These are phyloP conservation scores for Pissodes strobi DNA, from an alignment of 1,140 invertebrate species.

Conservation along the genomic window DNA sequence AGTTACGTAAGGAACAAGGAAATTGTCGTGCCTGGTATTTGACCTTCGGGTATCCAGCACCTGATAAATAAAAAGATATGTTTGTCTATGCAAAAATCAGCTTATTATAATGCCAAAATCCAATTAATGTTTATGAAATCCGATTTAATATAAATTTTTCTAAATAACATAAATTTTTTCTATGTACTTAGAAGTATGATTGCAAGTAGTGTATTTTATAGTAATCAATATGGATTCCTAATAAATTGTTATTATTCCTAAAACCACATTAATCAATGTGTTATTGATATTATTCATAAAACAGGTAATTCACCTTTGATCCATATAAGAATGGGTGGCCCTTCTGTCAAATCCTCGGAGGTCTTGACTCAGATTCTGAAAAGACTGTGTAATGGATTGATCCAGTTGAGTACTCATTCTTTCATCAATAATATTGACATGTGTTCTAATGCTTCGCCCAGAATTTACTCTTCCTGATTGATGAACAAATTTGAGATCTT, in stretches of 20 bases:
- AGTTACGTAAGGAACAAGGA: background rate
- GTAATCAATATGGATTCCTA: no score
- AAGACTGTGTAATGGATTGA: constrained; percentile 61
- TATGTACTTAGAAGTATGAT: no score
- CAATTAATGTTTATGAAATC: no score
- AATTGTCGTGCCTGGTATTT: background rate
- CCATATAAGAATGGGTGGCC: constrained; percentile 62
- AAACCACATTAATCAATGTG: no score
- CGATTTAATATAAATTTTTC: no score
- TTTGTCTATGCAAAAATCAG: no score
- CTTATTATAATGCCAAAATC: no score
- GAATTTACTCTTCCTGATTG: constrained; percentile 54
- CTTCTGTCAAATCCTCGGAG: constrained; percentile 66
- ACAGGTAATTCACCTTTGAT: constrained; percentile 64
- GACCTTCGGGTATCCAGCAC: background rate
- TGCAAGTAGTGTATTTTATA: no score
- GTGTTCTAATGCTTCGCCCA: constrained; percentile 43
- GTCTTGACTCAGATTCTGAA: constrained; percentile 63
- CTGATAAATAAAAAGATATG: no score
- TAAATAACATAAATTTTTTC: no score
- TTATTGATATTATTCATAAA: no score
- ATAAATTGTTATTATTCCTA: no score
- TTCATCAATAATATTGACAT: constrained; percentile 56
- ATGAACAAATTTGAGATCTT: constrained; percentile 51
- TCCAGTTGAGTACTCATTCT: constrained; percentile 55